Conservation (phyloP, 35 echinoderm and acorn worm genomes). For the Anneissia japonica region DNA sequence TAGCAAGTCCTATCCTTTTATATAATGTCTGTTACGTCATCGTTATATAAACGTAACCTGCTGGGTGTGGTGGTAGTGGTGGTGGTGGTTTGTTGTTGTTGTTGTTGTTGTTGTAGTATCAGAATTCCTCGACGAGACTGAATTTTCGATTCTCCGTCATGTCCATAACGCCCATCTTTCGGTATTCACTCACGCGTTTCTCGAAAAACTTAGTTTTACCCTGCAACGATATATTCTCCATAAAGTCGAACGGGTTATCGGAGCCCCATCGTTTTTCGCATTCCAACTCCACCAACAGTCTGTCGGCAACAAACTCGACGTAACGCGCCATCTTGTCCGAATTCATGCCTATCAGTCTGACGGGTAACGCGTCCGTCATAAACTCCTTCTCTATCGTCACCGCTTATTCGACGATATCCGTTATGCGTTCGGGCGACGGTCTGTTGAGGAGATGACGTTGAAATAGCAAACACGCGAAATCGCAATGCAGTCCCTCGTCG, state of each 20-base stretch:
- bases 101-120: too few relatives aligned
- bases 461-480: conserved; percentile 90
- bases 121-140: conserved; percentile 72
- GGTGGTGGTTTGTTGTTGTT: too few relatives aligned
- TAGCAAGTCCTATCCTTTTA: too few relatives aligned
- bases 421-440: conserved; percentile 24
- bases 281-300: conserved; percentile 52
- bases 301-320: conserved; percentile 91
- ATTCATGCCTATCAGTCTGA: conserved; percentile 83
- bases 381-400: conserved; percentile 77
- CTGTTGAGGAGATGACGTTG: conserved; percentile 41
- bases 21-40: too few relatives aligned
- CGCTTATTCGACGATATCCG: conserved; percentile 61
- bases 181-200: conserved; percentile 77
- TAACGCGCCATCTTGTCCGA: conserved; percentile 57
- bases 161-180: conserved; percentile 59
- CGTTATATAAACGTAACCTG: too few relatives aligned
- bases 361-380: conserved; percentile 58
- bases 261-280: conserved; percentile 55
- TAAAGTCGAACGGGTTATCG: conserved; percentile 89
- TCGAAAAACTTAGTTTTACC: conserved; percentile 99
- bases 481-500: conserved; percentile 86
- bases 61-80: too few relatives aligned
- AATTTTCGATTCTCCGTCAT: conserved; percentile 16
- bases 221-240: conserved; percentile 88